Percentiles rank a stretch among this genome's conserved stretches.
Evolutionary conservation across 2,888 invertebrate genomes (phyloP).

Genomic region (Pocota personata): DNA sequence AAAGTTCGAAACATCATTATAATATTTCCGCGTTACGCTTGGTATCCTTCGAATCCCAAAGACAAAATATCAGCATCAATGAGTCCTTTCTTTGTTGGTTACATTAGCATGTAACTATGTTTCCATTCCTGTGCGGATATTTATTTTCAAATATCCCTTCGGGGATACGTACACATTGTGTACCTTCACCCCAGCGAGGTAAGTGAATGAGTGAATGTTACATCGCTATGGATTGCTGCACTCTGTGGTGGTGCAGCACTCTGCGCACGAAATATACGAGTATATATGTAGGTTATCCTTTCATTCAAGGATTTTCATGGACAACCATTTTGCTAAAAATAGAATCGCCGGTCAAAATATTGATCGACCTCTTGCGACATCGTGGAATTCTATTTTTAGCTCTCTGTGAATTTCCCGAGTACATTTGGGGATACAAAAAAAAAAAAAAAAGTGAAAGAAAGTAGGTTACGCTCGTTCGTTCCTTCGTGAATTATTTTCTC

Average conservation of each 20-base stretch:
- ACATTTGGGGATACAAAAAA: slow-evolving; percentile 48
- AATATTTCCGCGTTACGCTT: slow-evolving; percentile 18
- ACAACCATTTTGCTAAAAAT: slow-evolving; percentile 75
- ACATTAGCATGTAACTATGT: slow-evolving; percentile 19
- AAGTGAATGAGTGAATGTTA: slow-evolving; percentile 61
- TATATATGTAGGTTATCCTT: slow-evolving; percentile 66
- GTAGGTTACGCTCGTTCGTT: slow-evolving; percentile 72
- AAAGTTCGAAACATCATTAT: slow-evolving; percentile 52
- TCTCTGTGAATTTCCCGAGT: slow-evolving; percentile 45
- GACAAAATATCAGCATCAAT: slow-evolving; percentile 8
- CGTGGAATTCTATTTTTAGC: slow-evolving; percentile 75
- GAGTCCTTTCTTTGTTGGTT: slow-evolving; percentile 14
- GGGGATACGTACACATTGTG: slow-evolving; percentile 42
- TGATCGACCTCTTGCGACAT: slow-evolving; percentile 76
- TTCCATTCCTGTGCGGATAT: slow-evolving; percentile 68
- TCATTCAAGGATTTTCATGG: slow-evolving; percentile 73
- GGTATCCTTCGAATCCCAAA: not conserved
- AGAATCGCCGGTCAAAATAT: slow-evolving; percentile 75
- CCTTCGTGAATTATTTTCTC: slow-evolving; percentile 55
- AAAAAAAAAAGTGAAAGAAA: slow-evolving; percentile 47
- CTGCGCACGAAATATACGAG: slow-evolving; percentile 48
- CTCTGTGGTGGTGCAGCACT: slow-evolving; percentile 26
- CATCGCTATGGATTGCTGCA: slow-evolving; percentile 58
- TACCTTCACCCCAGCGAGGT: slow-evolving; percentile 57
- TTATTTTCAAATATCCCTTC: slow-evolving; percentile 69